phyloP scores from a whole-genome alignment of 2,113 vertebrate genomes.

The Alces alces region DNA sequence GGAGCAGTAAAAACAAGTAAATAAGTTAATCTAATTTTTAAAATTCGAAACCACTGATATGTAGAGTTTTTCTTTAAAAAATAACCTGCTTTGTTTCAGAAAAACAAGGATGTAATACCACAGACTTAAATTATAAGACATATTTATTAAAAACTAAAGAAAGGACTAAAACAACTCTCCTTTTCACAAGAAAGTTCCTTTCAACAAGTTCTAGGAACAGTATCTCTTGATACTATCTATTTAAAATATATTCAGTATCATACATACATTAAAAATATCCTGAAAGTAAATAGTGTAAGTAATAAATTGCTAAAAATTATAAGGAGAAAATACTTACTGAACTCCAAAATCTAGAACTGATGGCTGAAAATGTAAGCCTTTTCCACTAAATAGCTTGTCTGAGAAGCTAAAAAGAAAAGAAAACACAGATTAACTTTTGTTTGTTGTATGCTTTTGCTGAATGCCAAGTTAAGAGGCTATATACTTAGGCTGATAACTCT shows the following conservation, averaged over 20 bases:
- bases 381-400: constrained; percentile 85
- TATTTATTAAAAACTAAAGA: background rate
- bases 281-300: background rate
- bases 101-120: background rate
- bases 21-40: background rate
- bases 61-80: background rate
- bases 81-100: background rate
- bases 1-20: background rate
- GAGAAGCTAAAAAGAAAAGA: constrained; percentile 84
- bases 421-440: constrained; percentile 27
- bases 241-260: background rate
- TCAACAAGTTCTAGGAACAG: background rate
- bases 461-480: background rate
- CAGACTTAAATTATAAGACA: background rate
- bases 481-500: background rate
- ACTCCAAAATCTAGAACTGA: constrained; percentile 92
- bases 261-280: background rate
- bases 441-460: background rate
- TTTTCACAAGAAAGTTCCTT: constrained; percentile 30
- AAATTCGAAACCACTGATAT: background rate
- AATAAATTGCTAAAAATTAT: background rate
- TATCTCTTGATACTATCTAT: background rate
- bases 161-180: background rate
- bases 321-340: constrained; percentile 88
- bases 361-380: constrained; percentile 91